Evolutionary conservation across 2,797 vertebrate species (phyloP), one percentile per base, ranked within the genome.

Genomic region (Xenopus petersii): DNA sequence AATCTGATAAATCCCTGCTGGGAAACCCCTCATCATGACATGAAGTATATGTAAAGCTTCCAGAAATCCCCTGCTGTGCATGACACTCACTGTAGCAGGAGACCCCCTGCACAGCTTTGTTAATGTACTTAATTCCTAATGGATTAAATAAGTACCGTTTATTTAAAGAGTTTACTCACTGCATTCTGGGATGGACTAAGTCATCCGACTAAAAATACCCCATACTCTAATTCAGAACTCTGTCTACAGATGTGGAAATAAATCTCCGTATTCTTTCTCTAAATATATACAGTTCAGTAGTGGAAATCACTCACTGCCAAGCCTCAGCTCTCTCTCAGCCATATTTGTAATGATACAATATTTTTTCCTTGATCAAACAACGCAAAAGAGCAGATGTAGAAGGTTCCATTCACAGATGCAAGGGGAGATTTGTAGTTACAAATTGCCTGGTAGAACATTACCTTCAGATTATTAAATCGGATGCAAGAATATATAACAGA

Each of bases 271-370:
- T 47, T 36, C 36, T 17, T 17, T 64, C 2, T 42, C 30, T 64
- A 64, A 64, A 47, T 47, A 36, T 64, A 46, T 42, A 46, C 33
- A 46, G 12, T 63, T 24, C 24, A 13, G 7, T 60, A 26, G 47
- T 62, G 49, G 63, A 59, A 62, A 51, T 16, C 42, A 16, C 68
- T 60, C 21, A 58, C 15, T 55, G 9, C 5, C 33, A 17, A 13
- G n/a, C 54, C 49, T 51, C 49, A 12, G 11, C 13, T 13, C 2
- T 3, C 12, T 51, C 12, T 71, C n/a, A 60, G 26, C 15, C 70
- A 65, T n/a, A 66, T 59, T 66, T 42, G 5, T 21, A 64, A 72
- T 64, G 70, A 64, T 24, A 36, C 21, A n/a, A 33, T 42, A 21
- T 64, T 63, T 61, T 30, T 71, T 24, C 70, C 26, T 42, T 63